Evolutionary conservation across 2,113 vertebrate species (phyloP).

Genomic region (Gymnarchus niloticus): DNA sequence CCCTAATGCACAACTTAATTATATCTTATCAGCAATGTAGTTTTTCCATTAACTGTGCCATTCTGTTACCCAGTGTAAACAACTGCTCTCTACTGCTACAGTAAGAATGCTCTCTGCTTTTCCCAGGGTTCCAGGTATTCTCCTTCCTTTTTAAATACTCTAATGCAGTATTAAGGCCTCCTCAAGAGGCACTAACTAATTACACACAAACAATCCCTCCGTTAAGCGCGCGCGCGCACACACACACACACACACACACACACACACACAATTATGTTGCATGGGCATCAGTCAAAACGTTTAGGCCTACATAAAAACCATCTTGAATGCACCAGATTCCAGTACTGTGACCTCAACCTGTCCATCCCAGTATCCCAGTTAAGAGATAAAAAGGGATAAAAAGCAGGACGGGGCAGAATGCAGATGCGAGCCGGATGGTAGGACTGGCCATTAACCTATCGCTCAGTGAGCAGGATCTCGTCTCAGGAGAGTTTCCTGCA

Average conservation of each 20-base stretch:
- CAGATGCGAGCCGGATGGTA: neutral
- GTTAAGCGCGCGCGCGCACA: conserved; percentile 30
- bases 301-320: neutral
- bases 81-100: neutral
- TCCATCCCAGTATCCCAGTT: neutral
- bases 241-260: neutral
- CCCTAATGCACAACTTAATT: neutral
- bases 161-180: conserved; percentile 17
- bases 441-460: neutral
- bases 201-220: neutral
- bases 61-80: conserved; percentile 11
- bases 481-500: no score
- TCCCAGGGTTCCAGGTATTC: neutral
- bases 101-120: neutral
- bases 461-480: neutral
- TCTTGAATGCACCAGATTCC: neutral
- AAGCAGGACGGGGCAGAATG: neutral
- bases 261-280: conserved; percentile 19
- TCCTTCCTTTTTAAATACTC: conserved; percentile 8
- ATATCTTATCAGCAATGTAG: neutral
- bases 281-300: neutral
- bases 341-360: neutral
- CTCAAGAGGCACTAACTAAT: conserved; percentile 7
- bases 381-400: neutral
- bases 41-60: conserved; percentile 11